Evolutionary conservation across 2,113 vertebrate species (phyloP), one percentile per base, ranked within the genome.

Genomic region (Strix uralensis): DNA sequence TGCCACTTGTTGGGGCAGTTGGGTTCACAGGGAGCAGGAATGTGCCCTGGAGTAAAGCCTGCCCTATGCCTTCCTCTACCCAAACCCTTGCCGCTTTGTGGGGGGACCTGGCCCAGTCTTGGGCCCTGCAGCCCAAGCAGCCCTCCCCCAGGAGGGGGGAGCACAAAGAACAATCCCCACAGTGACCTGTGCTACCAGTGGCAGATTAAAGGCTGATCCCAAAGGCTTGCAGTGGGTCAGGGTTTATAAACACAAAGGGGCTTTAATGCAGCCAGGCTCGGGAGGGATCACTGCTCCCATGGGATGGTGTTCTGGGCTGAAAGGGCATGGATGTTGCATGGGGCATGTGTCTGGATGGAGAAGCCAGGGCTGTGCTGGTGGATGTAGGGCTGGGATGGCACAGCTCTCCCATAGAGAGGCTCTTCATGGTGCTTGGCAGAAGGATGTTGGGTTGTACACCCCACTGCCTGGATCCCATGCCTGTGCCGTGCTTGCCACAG

Each of bases 161-260:
- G 36, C 90, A 90, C 92, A 94, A 93, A 92, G 82, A 94, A 92
- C 75, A 89, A 75, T 87, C 27, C 80, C 25, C n/a, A 30, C 1
- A 1, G 69, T 0, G 1, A 78, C 86, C 72, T 69, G 86, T 36
- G 32, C 67, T 67, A 19, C 81, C 26, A 27, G 72, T 58, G 67
- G 54, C 40, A 57, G 89, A 92, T 95, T 96, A 95, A 94, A 94
- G 78, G 54, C 86, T 94, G 91, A 96, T 95, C 94, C 80, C 54
- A 36, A 84, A 85, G 62, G 36, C 51, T 87, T 82, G 54, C 40
- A 15, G 20, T 38, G 80, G 81, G 79, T 89, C 84, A 65, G 57
- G 82, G 25, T 94, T 95, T 77, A 67, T 22, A 82, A 94, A 92
- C 78, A 95, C 66, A 94, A 91, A 93, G 42, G 77, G 82, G 17